Evolutionary conservation across 2,113 vertebrate species (phyloP).

Genomic region (Chlamydotis undulata): DNA sequence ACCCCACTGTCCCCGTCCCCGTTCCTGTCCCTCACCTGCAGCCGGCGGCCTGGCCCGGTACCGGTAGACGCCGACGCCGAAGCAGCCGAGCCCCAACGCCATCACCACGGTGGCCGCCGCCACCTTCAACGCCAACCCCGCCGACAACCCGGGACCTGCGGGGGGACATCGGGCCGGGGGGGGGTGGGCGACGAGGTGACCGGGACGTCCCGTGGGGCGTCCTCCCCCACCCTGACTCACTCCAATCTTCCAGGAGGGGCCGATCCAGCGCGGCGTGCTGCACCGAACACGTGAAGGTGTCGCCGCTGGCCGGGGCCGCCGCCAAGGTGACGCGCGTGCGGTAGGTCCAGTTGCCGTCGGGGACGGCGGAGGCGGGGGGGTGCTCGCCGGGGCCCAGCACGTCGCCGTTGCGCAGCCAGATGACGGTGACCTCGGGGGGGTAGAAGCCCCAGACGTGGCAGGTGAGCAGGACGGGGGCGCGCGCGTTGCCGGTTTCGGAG

Average conservation of each 20-base stretch:
- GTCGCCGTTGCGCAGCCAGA: slow-evolving; percentile 65
- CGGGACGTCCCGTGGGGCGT: too few species aligned
- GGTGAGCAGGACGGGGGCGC: slow-evolving; percentile 41
- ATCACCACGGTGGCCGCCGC: background rate
- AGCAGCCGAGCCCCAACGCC: background rate
- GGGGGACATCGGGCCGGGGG: too few species aligned
- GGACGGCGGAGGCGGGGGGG: background rate
- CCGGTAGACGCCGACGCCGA: accelerated
- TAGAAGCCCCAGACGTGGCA: slow-evolving; percentile 71
- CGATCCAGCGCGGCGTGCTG: slow-evolving; percentile 41
- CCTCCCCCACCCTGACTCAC: slow-evolving; percentile 43
- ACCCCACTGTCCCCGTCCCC: background rate
- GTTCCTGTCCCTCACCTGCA: background rate
- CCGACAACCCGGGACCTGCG: background rate
- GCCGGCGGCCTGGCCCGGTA: background rate
- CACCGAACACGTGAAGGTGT: slow-evolving; percentile 66
- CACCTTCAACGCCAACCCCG: background rate
- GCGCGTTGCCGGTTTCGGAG: background rate
- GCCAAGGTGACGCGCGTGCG: slow-evolving; percentile 59
- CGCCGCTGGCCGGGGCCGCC: slow-evolving; percentile 1
- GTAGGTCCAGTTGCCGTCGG: slow-evolving; percentile 74
- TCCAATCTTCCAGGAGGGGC: slow-evolving; percentile 59
- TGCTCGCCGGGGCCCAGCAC: background rate
- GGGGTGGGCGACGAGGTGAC: too few species aligned
- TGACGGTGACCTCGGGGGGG: slow-evolving; percentile 47